Conservation (phyloP, 2,113 vertebrate species). For the Beaufortia kweichowensis region DNA sequence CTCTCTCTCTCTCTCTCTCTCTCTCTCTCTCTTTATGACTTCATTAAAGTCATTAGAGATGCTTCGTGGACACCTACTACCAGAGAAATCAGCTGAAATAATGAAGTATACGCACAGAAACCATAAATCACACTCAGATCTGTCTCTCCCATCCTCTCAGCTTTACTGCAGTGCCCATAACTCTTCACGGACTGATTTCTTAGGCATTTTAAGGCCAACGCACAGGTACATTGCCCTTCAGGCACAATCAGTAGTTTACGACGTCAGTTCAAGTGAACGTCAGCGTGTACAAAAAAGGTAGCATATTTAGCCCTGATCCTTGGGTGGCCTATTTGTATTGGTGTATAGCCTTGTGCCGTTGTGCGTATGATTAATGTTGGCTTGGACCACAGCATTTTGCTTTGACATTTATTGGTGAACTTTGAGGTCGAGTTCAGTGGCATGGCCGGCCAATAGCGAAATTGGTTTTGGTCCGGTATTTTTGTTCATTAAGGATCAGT, state of each 20-base stretch:
- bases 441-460: neutral
- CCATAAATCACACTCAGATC: constrained; percentile 25
- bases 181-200: constrained; percentile 20
- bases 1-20: too few relatives aligned
- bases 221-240: neutral
- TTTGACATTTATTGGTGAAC: constrained; percentile 34
- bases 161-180: constrained; percentile 7
- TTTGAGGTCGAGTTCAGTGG: constrained; percentile 15
- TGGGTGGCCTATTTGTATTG: neutral
- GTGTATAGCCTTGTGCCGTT: constrained; percentile 21
- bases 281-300: constrained; percentile 9
- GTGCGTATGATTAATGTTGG: constrained; percentile 29
- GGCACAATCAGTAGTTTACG: constrained; percentile 16
- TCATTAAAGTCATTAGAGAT: constrained; percentile 35
- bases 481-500: neutral
- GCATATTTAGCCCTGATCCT: constrained; percentile 6
- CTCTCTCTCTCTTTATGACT: too few relatives aligned
- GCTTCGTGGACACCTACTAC: constrained; percentile 5
- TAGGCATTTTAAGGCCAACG: neutral
- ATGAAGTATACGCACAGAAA: constrained; percentile 34
- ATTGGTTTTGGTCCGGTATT: neutral
- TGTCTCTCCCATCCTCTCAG: neutral
- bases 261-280: constrained; percentile 16
- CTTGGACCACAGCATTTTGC: neutral
- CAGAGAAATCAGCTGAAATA: constrained; percentile 16